Evolutionary conservation across 2,797 vertebrate genomes (phyloP).

Genomic region (Allobates femoralis): DNA sequence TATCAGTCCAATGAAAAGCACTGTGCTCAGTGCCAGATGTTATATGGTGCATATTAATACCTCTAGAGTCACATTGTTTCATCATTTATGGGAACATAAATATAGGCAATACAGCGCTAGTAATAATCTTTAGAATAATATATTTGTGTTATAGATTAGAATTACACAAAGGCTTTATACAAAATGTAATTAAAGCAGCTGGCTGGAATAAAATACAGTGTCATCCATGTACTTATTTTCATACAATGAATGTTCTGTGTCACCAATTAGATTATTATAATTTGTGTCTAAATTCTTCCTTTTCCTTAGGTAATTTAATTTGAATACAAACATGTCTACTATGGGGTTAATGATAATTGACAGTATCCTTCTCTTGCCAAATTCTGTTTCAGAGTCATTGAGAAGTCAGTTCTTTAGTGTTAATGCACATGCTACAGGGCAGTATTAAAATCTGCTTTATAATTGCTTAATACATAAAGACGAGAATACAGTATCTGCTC

Average conservation of each 20-base stretch:
- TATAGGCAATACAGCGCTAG: not conserved
- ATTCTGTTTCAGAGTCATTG: conserved; percentile 17
- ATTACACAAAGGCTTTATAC: conserved; percentile 18
- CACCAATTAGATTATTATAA: conserved; percentile 36
- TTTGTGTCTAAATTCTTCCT: conserved; percentile 15
- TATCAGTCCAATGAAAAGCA: not conserved
- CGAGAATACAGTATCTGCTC: not conserved
- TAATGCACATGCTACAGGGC: not conserved
- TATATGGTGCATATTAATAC: conserved; percentile 35
- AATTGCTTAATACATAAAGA: not conserved
- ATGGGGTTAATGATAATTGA: conserved; percentile 25
- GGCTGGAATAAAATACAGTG: conserved; percentile 30
- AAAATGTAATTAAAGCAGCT: conserved; percentile 27
- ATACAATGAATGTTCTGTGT: conserved; percentile 16
- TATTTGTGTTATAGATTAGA: conserved; percentile 40
- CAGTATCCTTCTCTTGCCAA: conserved; percentile 16
- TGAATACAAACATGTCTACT: conserved; percentile 5
- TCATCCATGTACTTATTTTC: conserved; percentile 11
- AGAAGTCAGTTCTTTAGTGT: not conserved
- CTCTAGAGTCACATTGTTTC: conserved; percentile 7
- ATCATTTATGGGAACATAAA: conserved; percentile 31
- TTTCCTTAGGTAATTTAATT: conserved; percentile 34
- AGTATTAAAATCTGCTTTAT: not conserved
- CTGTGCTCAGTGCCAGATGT: conserved; percentile 4
- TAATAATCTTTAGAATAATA: conserved; percentile 44